phyloP scores from a whole-genome alignment of 2,888 invertebrate genomes.

The Bugulina stolonifera region DNA sequence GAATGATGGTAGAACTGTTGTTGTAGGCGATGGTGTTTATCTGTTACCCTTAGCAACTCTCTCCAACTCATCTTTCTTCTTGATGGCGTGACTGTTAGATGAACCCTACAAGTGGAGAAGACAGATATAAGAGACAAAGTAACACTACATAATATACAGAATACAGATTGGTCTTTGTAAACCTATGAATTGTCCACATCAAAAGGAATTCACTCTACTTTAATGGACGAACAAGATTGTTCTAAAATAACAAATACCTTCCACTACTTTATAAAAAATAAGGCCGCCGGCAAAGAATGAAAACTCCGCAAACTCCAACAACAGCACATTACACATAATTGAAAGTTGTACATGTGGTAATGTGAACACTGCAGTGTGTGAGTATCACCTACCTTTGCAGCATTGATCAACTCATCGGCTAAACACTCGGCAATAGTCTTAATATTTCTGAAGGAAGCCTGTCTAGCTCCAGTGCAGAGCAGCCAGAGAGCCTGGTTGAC shows the following conservation, averaged over 20 bases:
- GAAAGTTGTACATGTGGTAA: no score
- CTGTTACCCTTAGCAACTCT: constrained; percentile 99
- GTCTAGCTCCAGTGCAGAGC: constrained; percentile 95
- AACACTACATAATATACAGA: background rate
- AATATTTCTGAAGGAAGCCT: constrained; percentile 98
- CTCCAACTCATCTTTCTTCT: constrained; percentile 99
- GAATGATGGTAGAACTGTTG: no score
- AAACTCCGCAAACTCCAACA: background rate
- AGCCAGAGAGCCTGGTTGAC: constrained; percentile 99
- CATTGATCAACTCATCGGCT: constrained; percentile 99
- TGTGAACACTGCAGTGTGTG: no score
- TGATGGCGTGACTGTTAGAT: constrained; percentile 98
- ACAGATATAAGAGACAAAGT: background rate
- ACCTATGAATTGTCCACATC: no score
- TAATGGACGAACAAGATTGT: no score
- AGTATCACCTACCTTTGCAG: constrained; percentile 74
- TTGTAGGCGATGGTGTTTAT: constrained; percentile 62
- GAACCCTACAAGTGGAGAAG: constrained; percentile 66
- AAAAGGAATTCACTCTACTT: no score
- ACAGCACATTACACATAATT: no score
- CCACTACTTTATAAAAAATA: no score
- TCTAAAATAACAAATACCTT: no score
- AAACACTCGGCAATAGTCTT: constrained; percentile 99
- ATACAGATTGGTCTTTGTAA: no score
- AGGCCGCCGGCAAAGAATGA: no score